These are phyloP conservation scores for Trinectes maculatus DNA, from an alignment of 2,113 vertebrate genomes.

Conservation along the genomic window DNA sequence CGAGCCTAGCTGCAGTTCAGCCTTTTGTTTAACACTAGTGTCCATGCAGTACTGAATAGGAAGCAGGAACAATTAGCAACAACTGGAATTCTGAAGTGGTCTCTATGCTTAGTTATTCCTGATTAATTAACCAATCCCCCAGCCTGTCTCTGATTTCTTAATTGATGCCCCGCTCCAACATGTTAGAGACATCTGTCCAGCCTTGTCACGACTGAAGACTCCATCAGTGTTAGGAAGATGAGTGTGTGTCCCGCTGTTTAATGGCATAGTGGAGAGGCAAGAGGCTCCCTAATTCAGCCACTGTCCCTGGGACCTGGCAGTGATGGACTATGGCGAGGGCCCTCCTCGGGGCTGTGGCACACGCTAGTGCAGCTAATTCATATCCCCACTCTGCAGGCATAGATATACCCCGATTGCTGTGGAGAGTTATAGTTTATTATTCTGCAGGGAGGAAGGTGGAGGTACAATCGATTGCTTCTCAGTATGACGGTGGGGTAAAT, in stretches of 20 bases:
- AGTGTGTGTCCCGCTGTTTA: slow-evolving; percentile 31
- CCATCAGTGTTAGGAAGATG: slow-evolving; percentile 40
- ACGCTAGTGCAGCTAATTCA: slow-evolving; percentile 44
- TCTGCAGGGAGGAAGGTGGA: slow-evolving; percentile 18
- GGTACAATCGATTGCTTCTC: slow-evolving; percentile 36
- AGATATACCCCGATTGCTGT: slow-evolving; percentile 35
- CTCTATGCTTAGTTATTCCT: slow-evolving; percentile 44
- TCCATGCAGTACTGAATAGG: slow-evolving; percentile 4
- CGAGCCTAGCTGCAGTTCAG: neutral
- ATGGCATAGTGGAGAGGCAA: slow-evolving; percentile 27
- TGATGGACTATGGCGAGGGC: slow-evolving; percentile 53
- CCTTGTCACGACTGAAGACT: slow-evolving; percentile 5
- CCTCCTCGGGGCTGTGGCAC: slow-evolving; percentile 44
- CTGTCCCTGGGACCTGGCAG: slow-evolving; percentile 47
- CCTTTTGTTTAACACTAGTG: neutral
- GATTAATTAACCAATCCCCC: slow-evolving; percentile 53
- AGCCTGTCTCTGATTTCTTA: slow-evolving; percentile 40
- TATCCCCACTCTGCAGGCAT: slow-evolving; percentile 28
- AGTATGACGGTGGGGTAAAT: slow-evolving; percentile 3
- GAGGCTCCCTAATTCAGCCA: slow-evolving; percentile 44
- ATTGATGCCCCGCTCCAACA: slow-evolving; percentile 46
- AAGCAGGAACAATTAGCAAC: slow-evolving; percentile 53
- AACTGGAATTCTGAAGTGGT: slow-evolving; percentile 39
- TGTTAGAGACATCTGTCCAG: slow-evolving; percentile 48
- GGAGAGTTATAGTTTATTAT: slow-evolving; percentile 49